These are phyloP conservation scores for Pecten maximus DNA, from an alignment of 2,888 invertebrate genomes.

Conservation along the genomic window DNA sequence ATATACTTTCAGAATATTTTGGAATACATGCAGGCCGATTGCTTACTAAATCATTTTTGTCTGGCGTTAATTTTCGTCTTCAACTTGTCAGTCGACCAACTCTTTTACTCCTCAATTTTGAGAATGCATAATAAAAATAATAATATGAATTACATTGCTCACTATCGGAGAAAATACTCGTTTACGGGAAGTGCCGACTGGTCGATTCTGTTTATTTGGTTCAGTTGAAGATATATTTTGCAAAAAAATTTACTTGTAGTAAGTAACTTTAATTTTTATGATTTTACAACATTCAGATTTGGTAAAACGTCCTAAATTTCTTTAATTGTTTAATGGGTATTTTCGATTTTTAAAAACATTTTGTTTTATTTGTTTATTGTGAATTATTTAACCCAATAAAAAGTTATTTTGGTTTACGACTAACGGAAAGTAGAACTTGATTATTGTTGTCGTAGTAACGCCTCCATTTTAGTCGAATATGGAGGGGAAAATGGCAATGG, in stretches of 20 bases:
- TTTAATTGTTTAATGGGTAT: neutral
- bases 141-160: too few species aligned
- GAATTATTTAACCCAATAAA: neutral
- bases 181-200: too few species aligned
- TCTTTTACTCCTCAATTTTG: too few species aligned
- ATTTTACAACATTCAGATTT: neutral
- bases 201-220: too few species aligned
- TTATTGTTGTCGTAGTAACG: slow-evolving; percentile 35
- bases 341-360: neutral
- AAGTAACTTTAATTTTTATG: neutral
- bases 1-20: too few species aligned
- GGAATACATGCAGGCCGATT: too few species aligned
- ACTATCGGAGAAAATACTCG: too few species aligned
- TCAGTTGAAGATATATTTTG: neutral
- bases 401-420: neutral
- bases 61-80: too few species aligned
- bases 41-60: too few species aligned
- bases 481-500: slow-evolving; percentile 68
- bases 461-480: slow-evolving; percentile 37
- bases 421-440: neutral
- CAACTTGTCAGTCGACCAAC: too few species aligned
- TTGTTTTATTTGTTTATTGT: neutral
- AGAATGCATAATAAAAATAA: too few species aligned
- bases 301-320: neutral
- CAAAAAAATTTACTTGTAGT: neutral